Evolutionary conservation across 2,888 invertebrate genomes (phyloP).

Genomic region (Beris morrisii): DNA sequence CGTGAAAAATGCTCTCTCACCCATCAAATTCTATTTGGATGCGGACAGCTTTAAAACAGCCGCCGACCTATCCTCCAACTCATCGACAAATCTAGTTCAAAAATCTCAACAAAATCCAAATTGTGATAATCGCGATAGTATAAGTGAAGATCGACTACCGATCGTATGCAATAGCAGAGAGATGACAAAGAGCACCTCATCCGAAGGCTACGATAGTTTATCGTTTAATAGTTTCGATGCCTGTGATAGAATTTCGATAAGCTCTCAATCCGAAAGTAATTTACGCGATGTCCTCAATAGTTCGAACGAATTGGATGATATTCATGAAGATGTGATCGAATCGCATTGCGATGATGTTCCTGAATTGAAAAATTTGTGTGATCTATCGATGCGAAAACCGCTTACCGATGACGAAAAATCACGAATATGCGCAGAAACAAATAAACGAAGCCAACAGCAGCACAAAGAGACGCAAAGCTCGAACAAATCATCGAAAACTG

Average conservation of each 20-base stretch:
- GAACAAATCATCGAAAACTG: slow-evolving; percentile 1
- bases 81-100: slow-evolving; percentile 26
- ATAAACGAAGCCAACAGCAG: slow-evolving; percentile 41
- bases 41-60: slow-evolving; percentile 67
- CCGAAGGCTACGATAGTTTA: slow-evolving; percentile 34
- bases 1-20: slow-evolving; percentile 65
- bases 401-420: slow-evolving; percentile 56
- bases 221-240: slow-evolving; percentile 36
- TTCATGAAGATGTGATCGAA: slow-evolving; percentile 39
- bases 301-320: slow-evolving; percentile 19
- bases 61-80: slow-evolving; percentile 41
- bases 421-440: slow-evolving; percentile 53
- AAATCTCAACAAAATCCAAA: slow-evolving; percentile 27
- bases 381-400: slow-evolving; percentile 54
- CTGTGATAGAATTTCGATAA: slow-evolving; percentile 37
- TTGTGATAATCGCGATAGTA: slow-evolving; percentile 22
- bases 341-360: slow-evolving; percentile 45
- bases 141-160: slow-evolving; percentile 28
- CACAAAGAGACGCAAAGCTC: background rate
- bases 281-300: slow-evolving; percentile 33
- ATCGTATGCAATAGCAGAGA: slow-evolving; percentile 5
- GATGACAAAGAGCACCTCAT: slow-evolving; percentile 24
- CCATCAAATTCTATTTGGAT: slow-evolving; percentile 77
- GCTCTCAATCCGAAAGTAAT: slow-evolving; percentile 37
- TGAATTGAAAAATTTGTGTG: slow-evolving; percentile 52